A percentile compares a stretch with the other conserved stretches of the same genome.
phyloP scores from a whole-genome alignment of 1,140 invertebrate genomes.

The Stratiolaelaps scimitus region DNA sequence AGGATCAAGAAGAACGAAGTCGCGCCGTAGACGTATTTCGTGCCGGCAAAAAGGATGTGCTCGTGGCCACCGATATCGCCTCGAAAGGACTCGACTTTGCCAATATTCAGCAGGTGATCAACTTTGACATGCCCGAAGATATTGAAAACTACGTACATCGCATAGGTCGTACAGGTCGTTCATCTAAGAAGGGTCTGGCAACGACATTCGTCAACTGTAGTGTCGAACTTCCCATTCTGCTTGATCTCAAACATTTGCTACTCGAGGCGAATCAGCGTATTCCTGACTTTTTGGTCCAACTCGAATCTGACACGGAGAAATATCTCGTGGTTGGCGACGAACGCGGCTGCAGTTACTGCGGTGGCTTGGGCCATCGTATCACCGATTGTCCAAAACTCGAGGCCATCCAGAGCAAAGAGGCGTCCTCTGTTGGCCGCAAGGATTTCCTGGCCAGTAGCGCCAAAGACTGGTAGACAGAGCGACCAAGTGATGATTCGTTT shows the following conservation, averaged over 20 bases:
- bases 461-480: conserved; percentile 72
- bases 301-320: conserved; percentile 82
- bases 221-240: conserved; percentile 79
- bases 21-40: conserved; percentile 87
- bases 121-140: conserved; percentile 99
- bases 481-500: no score
- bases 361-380: conserved; percentile 93
- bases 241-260: conserved; percentile 91
- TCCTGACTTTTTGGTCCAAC: conserved; percentile 80
- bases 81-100: conserved; percentile 96
- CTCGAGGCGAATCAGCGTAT: conserved; percentile 88
- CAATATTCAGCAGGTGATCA: conserved; percentile 96
- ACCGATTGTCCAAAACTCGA: conserved; percentile 98
- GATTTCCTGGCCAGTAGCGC: conserved; percentile 90
- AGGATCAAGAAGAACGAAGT: conserved; percentile 95
- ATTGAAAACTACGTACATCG: conserved; percentile 99
- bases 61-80: conserved; percentile 97
- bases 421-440: conserved; percentile 81
- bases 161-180: conserved; percentile 90
- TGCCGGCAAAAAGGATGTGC: conserved; percentile 62
- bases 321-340: conserved; percentile 75
- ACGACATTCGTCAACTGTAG: conserved; percentile 91
- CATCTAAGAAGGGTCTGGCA: conserved; percentile 74
- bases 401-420: conserved; percentile 92
- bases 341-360: conserved; percentile 94